Evolutionary conservation across 2,113 vertebrate genomes (phyloP), one percentile per base, ranked within the genome.

Genomic region (Electrona antarctica): DNA sequence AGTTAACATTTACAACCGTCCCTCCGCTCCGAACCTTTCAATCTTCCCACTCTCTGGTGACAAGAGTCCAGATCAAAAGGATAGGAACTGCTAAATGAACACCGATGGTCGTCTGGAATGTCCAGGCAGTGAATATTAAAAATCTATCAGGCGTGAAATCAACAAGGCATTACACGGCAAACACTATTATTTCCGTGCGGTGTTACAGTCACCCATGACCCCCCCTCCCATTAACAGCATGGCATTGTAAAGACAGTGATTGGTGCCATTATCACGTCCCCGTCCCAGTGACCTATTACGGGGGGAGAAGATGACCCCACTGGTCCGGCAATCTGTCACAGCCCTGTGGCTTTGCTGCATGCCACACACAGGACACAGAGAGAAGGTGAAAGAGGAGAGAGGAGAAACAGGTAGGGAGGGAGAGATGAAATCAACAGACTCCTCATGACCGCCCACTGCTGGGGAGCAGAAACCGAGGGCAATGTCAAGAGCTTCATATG

Each of bases 81-180:
- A 71, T 28, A 13, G 33, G 64, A 80, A 46, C 63, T 70, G 71
- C 80, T 86, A 85, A 90, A 92, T 73, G 77, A 74, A 67, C 80
- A 74, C 77, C 64, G 66, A 61, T 75, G 73, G 79, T 72, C 60
- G 48, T 85, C 83, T 63, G 55, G 73, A 84, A 90, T 67, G 67
- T 85, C 81, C 88, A 46, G 41, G 67, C 81, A 72, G 77, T 87
- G 77, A 87, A 87, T 91, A 88, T 91, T 89, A 90, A 91, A 91
- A 90, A 86, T 79, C 81, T 85, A 89, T 88, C 84, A 90, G 73
- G 77, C 76, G 68, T 82, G 80, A 83, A 81, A 83, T 84, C 84
- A 83, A 81, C 83, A 82, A 91, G 75, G 71, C 76, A 65, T 52
- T 80, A 86, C 75, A 79, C 51, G 69, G 82, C 64, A 83, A 87